These are phyloP conservation scores for Scopus umbretta DNA, from an alignment of 2,113 vertebrate species.

Conservation along the genomic window DNA sequence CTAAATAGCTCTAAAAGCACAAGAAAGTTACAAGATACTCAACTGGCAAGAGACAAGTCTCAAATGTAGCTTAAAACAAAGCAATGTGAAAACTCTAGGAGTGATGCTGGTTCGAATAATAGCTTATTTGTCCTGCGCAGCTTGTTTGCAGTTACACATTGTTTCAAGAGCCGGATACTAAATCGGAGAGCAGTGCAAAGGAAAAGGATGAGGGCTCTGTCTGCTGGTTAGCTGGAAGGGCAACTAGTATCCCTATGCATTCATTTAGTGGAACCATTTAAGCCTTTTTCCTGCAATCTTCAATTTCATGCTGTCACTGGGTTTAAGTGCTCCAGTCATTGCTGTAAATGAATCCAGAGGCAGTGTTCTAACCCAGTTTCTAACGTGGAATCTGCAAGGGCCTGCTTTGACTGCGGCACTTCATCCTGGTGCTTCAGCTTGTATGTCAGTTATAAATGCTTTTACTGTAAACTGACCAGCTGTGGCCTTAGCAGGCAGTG, in stretches of 20 bases:
- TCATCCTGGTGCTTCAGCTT: neutral
- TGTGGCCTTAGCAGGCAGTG: neutral
- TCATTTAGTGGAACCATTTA: neutral
- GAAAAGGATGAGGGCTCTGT: neutral
- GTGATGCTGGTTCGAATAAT: constrained; percentile 41
- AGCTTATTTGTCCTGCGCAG: constrained; percentile 40
- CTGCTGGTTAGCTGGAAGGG: neutral
- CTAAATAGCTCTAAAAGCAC: neutral
- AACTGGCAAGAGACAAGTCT: neutral
- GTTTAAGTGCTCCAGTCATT: neutral
- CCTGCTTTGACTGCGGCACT: constrained; percentile 18
- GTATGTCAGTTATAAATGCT: neutral
- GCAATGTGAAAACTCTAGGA: neutral
- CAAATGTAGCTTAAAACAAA: constrained; percentile 38
- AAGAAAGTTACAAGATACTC: neutral
- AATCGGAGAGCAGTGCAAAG: neutral
- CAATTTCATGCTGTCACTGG: neutral
- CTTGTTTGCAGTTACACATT: constrained; percentile 15
- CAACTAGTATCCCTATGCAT: neutral
- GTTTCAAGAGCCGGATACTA: neutral
- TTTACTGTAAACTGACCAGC: neutral
- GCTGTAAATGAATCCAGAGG: constrained; percentile 15
- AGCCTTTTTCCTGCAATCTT: neutral
- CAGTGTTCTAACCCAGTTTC: constrained; percentile 20
- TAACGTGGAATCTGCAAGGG: neutral